Percentiles rank a stretch among this genome's conserved stretches.
These are phyloP conservation scores for Drosophila takahashii DNA, from an alignment of 1,140 invertebrate genomes.

Conservation along the genomic window DNA sequence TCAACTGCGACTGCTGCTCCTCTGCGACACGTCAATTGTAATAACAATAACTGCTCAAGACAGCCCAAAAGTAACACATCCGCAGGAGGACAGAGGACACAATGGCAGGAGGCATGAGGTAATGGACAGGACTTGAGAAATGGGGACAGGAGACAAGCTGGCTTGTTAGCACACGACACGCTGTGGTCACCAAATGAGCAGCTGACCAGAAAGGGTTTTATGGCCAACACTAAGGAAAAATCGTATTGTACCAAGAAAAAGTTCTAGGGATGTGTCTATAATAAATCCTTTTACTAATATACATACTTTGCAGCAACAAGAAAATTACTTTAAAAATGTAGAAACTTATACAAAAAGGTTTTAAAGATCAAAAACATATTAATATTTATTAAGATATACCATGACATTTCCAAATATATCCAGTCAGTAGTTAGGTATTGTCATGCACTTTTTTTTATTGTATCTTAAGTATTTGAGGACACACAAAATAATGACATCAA, in stretches of 20 bases:
- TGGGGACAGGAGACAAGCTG: slow-evolving; percentile 47
- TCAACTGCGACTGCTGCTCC: slow-evolving; percentile 24
- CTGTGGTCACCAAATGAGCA: slow-evolving; percentile 79
- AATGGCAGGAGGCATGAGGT: slow-evolving; percentile 34
- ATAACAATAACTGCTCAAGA: slow-evolving; percentile 82
- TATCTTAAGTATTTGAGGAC: no score
- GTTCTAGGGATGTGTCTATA: no score
- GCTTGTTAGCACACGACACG: slow-evolving; percentile 80
- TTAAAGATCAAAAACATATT: no score
- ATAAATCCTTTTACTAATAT: no score
- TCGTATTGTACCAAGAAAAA: background rate
- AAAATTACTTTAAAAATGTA: no score
- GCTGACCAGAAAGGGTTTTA: slow-evolving; percentile 36
- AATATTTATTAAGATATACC: no score
- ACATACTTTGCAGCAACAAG: no score
- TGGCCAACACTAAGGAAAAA: background rate
- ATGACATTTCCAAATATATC: no score
- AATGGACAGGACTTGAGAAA: slow-evolving; percentile 43
- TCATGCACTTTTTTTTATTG: no score
- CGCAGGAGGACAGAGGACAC: slow-evolving; percentile 30
- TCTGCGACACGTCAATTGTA: slow-evolving; percentile 68
- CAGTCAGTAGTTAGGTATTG: no score
- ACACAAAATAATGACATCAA: no score
- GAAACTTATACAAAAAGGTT: no score
- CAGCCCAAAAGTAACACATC: slow-evolving; percentile 82